Evolutionary conservation across 92 coral and sea anemone genomes (phyloP).

Genomic region (Pocillopora grandis): DNA sequence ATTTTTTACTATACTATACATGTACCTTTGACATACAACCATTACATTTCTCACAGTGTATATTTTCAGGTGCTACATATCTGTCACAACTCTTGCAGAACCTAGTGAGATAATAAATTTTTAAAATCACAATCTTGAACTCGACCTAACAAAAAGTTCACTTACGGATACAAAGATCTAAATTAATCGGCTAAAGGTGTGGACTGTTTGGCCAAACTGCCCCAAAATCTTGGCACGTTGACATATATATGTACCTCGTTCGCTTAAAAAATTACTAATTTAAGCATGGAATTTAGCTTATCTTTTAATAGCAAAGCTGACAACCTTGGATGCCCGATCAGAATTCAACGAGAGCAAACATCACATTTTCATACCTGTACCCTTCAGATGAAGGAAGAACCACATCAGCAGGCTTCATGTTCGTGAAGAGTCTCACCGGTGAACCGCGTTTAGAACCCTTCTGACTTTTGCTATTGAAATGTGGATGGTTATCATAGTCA

Average conservation of each 20-base stretch:
- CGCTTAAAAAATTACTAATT: no score
- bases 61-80: conserved; percentile 78
- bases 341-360: background rate
- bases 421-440: conserved; percentile 95
- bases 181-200: no score
- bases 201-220: no score
- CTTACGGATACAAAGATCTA: no score
- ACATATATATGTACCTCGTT: no score
- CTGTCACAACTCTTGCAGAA: conserved; percentile 83
- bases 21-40: conserved; percentile 91
- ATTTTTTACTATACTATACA: no score
- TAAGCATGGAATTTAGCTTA: no score
- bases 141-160: no score
- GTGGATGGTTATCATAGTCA: conserved; percentile 95
- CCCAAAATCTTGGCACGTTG: no score
- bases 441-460: conserved; percentile 83
- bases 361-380: conserved; percentile 67
- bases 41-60: conserved; percentile 78
- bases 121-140: background rate
- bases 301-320: no score
- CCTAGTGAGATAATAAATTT: conserved; percentile 30
- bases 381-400: conserved; percentile 82
- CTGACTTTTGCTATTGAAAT: conserved; percentile 71
- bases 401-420: conserved; percentile 69
- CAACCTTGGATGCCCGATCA: no score